A percentile compares a stretch with the other conserved stretches of the same genome.
Conservation (phyloP, 2,797 vertebrate species). For the Picus viridis region DNA sequence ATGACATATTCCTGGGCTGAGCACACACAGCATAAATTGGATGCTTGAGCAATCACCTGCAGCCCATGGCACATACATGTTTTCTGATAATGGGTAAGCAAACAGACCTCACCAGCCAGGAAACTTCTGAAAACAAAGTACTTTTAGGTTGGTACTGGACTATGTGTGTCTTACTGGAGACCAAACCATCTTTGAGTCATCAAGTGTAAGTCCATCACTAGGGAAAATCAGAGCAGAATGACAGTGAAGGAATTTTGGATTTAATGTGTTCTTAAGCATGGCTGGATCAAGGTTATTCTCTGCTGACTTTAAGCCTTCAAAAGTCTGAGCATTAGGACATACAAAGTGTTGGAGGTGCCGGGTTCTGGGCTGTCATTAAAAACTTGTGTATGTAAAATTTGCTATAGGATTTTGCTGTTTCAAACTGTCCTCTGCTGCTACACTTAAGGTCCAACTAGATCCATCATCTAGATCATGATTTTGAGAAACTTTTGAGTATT, state of each 20-base stretch:
- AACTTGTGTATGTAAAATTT: background rate
- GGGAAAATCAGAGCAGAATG: background rate
- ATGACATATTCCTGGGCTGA: background rate
- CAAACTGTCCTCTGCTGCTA: background rate
- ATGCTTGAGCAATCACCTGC: background rate
- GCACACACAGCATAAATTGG: background rate
- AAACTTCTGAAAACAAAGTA: background rate
- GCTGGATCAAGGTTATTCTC: background rate
- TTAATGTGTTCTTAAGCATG: background rate
- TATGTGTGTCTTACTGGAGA: background rate
- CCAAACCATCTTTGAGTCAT: background rate
- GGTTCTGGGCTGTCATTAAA: background rate
- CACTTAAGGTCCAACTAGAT: background rate
- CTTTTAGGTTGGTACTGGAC: background rate
- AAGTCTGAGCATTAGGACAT: background rate
- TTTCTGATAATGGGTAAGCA: background rate
- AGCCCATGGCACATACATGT: rapidly evolving
- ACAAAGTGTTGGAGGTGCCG: background rate
- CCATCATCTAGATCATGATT: background rate
- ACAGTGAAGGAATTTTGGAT: background rate
- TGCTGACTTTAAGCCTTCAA: background rate
- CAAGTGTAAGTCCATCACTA: background rate
- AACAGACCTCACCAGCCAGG: background rate
- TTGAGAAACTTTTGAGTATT: background rate
- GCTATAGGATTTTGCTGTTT: background rate